These are phyloP conservation scores for Pegea sp. DNA, from an alignment of 23 tunicate genomes.

Conservation along the genomic window DNA sequence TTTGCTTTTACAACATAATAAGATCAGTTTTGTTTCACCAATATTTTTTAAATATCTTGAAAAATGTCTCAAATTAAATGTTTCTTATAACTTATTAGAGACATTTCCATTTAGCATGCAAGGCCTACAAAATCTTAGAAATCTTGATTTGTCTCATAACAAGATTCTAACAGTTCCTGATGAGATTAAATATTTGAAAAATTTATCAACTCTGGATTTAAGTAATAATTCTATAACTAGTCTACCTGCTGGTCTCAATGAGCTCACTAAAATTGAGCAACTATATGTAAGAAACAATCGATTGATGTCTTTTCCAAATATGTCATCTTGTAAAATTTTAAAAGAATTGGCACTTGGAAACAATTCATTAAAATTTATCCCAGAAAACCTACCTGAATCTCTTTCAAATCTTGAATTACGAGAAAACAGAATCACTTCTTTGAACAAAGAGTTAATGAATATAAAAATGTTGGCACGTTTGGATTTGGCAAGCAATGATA, in stretches of 20 bases:
- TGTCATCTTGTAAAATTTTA: slow-evolving; percentile 8
- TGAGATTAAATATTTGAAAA: not conserved
- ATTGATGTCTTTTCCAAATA: slow-evolving; percentile 13
- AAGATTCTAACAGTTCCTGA: slow-evolving; percentile 11
- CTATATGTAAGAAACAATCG: slow-evolving; percentile 36
- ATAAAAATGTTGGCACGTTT: slow-evolving; percentile 27
- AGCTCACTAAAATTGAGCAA: slow-evolving; percentile 11
- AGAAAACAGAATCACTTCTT: slow-evolving; percentile 29
- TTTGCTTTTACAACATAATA: slow-evolving; percentile 44
- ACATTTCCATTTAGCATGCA: slow-evolving; percentile 9
- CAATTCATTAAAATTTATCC: slow-evolving; percentile 14
- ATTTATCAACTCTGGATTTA: slow-evolving; percentile 20
- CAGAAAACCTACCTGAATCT: slow-evolving; percentile 15
- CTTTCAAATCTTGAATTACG: slow-evolving; percentile 41
- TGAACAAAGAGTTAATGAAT: slow-evolving; percentile 6
- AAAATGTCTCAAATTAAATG: not conserved
- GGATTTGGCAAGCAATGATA: slow-evolving; percentile 58
- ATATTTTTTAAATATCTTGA: not conserved
- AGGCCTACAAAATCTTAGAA: slow-evolving; percentile 5
- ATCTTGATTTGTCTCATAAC: slow-evolving; percentile 43
- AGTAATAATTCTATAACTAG: slow-evolving; percentile 18
- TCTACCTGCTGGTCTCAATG: slow-evolving; percentile 14
- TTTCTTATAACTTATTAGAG: not conserved
- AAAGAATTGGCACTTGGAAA: slow-evolving; percentile 53
- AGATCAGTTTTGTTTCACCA: not conserved